Evolutionary conservation across 2,888 invertebrate genomes (phyloP), one percentile per base, ranked within the genome.

Genomic region (Horisme vitalbata): DNA sequence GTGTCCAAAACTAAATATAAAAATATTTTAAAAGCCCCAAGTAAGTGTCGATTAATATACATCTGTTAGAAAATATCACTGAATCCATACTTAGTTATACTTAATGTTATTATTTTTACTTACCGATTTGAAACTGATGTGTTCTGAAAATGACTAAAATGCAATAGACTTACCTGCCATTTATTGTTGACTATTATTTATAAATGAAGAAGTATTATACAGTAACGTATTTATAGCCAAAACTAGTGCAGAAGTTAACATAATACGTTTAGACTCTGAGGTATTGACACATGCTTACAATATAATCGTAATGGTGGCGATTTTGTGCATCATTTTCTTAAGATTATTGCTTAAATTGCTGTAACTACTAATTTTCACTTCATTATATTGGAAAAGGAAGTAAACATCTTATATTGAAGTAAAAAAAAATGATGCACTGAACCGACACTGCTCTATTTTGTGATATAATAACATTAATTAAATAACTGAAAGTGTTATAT

Each of bases 101-200:
- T 52, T 31, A 30, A 35, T 32, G 37, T 20, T 13, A 51, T 51
- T 46, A 49, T 58, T n/a, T 37, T 37, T 52, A 57, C 55, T 47
- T 63, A 45, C 48, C 49, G 57, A 41, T 61, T 68, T 69, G 68
- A 72, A 74, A 79, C 66, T 65, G 65, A 79, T 78, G 79, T 81
- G 80, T 83, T 83, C 80, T 70, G 64, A 68, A n/a, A 77, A 76
- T 71, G 75, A 82, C 75, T 79, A 72, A 65, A 77, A 79, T 78
- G 74, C 76, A 79, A 83, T 80, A 81, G 75, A 70, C 63, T 72
- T 70, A 77, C 71, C 76, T 75, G 77, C 77, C 75, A 77, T 75
- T 37, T 70, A 66, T 75, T 76, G 68, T 78, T 75, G 34, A 52
- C 32, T 53, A 49, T 52, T 54, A 50, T 47, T 45, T 37, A 38